Evolutionary conservation across 1,140 invertebrate species (phyloP).

Genomic region (Ylistrum balloti): DNA sequence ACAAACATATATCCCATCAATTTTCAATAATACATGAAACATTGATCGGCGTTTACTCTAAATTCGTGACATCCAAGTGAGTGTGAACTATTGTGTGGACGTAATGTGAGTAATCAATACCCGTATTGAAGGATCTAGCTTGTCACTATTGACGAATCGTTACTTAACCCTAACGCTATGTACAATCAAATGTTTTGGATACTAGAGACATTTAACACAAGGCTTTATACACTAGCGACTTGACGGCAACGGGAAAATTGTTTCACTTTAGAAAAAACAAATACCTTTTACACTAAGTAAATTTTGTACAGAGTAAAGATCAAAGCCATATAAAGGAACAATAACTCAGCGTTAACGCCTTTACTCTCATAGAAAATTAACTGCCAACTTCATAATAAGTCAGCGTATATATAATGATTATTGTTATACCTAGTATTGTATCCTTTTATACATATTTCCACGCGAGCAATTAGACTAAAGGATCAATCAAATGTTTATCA

Average conservation of each 20-base stretch:
- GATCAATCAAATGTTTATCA: not conserved
- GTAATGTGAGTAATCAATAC: not conserved
- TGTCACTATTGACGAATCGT: not conserved
- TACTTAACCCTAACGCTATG: not conserved
- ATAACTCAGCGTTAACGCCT: not conserved
- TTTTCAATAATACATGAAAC: too few species aligned
- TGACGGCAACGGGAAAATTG: not conserved
- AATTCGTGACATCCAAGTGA: not conserved
- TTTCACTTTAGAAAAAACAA: not conserved
- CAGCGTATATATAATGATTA: not conserved
- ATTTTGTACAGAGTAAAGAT: not conserved
- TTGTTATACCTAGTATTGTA: not conserved
- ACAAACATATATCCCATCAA: too few species aligned
- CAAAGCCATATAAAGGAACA: not conserved
- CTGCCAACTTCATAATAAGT: not conserved
- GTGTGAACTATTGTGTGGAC: not conserved
- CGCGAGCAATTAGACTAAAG: not conserved
- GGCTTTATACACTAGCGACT: not conserved
- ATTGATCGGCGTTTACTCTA: not conserved
- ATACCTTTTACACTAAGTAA: slow-evolving; percentile 35
- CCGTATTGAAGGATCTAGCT: not conserved
- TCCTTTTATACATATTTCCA: not conserved
- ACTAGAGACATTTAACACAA: not conserved
- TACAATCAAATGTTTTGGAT: not conserved
- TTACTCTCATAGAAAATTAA: not conserved